A percentile compares a stretch with the other conserved stretches of the same genome.
Conservation (phyloP, 2,797 vertebrate genomes). For the Chelmon rostratus region DNA sequence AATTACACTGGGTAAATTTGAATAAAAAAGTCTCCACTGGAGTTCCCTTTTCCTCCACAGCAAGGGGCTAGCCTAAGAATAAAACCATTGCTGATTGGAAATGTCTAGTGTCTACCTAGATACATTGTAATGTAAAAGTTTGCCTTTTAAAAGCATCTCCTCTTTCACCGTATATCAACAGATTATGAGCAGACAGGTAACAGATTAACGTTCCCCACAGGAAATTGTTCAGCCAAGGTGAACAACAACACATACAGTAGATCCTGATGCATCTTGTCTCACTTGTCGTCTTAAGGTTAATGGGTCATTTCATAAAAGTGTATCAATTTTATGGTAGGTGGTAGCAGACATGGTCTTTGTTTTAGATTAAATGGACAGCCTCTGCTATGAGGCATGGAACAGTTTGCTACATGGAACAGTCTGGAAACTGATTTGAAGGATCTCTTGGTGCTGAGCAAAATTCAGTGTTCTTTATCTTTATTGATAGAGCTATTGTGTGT, state of each 20-base stretch:
- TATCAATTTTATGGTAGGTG: background rate
- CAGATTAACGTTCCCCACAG: background rate
- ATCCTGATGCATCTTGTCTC: background rate
- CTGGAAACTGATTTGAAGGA: background rate
- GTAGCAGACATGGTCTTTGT: background rate
- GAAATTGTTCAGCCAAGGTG: slow-evolving; percentile 1
- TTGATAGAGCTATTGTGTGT: slow-evolving; percentile 7
- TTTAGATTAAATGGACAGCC: background rate
- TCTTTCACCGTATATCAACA: background rate
- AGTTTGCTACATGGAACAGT: background rate
- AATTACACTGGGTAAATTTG: background rate
- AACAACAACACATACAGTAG: background rate
- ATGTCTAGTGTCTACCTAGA: background rate
- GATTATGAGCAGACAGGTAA: background rate
- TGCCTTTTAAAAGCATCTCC: background rate
- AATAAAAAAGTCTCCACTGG: background rate
- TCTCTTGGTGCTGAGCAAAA: background rate
- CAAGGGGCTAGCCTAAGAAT: background rate
- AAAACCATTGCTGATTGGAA: background rate
- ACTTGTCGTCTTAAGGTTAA: background rate
- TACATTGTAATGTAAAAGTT: background rate
- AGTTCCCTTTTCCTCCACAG: background rate
- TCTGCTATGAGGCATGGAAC: background rate
- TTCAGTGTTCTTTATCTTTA: background rate
- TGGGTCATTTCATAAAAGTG: background rate